These are phyloP conservation scores for Cantharis nigra DNA, from an alignment of 2,888 invertebrate species.

Conservation along the genomic window DNA sequence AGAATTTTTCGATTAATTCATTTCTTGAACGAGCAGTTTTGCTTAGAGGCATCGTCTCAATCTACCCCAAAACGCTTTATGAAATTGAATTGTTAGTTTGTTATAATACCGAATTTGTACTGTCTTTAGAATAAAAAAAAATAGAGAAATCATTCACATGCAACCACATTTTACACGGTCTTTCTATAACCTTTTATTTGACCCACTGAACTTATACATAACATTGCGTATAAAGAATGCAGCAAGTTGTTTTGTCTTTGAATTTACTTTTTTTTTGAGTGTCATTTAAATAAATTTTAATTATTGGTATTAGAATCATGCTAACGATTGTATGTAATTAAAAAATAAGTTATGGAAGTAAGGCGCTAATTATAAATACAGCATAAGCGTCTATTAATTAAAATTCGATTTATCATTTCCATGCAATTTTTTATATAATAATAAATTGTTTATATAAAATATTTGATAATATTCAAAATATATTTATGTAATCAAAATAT, in stretches of 20 bases:
- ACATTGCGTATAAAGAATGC: constrained; percentile 19
- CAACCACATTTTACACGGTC: constrained; percentile 14
- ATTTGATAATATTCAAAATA: neutral
- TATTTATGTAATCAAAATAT: neutral
- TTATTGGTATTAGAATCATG: neutral
- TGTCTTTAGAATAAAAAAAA: neutral
- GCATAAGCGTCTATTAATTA: neutral
- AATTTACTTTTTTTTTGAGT: neutral
- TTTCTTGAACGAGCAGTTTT: no score
- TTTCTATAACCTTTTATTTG: constrained; percentile 28
- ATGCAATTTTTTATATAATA: neutral
- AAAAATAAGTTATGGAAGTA: neutral
- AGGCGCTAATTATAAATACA: neutral
- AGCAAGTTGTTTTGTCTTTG: neutral
- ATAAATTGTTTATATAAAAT: neutral
- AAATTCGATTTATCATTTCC: neutral
- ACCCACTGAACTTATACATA: constrained; percentile 27
- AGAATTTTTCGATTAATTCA: no score
- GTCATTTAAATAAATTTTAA: neutral
- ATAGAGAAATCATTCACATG: constrained; percentile 20
- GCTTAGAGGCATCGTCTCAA: neutral
- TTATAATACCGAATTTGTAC: neutral
- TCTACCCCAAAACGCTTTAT: neutral
- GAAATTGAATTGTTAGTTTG: neutral
- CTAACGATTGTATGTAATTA: neutral